Conservation (phyloP, 2,113 vertebrate species). For the Phyllopteryx taeniolatus region DNA sequence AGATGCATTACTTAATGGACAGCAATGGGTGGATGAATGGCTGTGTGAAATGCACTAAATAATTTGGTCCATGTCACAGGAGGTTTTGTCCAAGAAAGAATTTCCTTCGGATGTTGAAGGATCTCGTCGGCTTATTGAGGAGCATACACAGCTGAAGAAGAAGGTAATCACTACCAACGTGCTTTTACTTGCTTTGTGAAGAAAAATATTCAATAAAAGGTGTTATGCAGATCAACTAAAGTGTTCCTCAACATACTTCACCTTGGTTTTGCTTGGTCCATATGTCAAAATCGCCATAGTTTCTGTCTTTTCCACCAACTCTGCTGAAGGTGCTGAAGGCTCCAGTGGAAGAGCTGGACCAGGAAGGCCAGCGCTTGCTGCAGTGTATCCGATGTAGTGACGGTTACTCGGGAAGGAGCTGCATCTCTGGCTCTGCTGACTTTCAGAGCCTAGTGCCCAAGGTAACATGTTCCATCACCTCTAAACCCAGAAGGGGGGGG, state of each 20-base stretch:
- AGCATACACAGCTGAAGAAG: conserved; percentile 95
- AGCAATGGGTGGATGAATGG: background rate
- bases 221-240: background rate
- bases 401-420: conserved; percentile 92
- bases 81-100: conserved; percentile 91
- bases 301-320: background rate
- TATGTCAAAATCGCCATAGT: background rate
- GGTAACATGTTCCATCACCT: conserved; percentile 34
- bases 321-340: conserved; percentile 84
- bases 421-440: conserved; percentile 94
- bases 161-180: conserved; percentile 60
- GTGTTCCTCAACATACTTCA: background rate
- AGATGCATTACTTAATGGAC: background rate
- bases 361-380: conserved; percentile 91
- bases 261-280: background rate
- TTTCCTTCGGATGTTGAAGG: conserved; percentile 96
- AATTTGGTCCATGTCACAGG: conserved; percentile 64
- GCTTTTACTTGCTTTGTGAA: background rate
- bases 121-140: conserved; percentile 90
- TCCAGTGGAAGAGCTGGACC: conserved; percentile 94
- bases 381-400: conserved; percentile 93
- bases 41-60: background rate
- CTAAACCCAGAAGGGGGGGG: background rate
- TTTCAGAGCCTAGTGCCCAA: conserved; percentile 98
- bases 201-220: background rate